Evolutionary conservation across 2,113 vertebrate genomes (phyloP).

Genomic region (Rhineura floridana): DNA sequence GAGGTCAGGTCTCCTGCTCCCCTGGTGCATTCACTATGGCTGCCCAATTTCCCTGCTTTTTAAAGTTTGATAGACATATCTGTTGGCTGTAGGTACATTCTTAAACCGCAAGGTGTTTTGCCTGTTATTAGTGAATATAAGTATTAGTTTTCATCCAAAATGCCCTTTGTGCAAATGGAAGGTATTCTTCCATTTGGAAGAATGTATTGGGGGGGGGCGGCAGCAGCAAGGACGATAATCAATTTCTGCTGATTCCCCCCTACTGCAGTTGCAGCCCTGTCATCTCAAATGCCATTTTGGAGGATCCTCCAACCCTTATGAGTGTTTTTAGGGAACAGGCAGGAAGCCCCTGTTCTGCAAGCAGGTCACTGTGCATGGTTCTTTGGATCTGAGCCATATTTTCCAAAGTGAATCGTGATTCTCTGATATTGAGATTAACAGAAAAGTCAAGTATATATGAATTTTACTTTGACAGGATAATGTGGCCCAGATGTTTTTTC

Average conservation of each 20-base stretch:
- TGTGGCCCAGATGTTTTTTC: background rate
- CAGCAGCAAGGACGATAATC: background rate
- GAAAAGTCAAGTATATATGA: background rate
- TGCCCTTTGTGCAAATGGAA: background rate
- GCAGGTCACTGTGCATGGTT: too few relatives aligned
- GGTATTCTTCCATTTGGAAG: background rate
- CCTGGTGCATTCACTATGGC: too few relatives aligned
- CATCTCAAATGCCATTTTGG: background rate
- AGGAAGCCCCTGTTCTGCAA: background rate
- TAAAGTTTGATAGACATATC: too few relatives aligned
- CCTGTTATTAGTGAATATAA: too few relatives aligned
- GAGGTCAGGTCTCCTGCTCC: too few relatives aligned
- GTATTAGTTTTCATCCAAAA: background rate
- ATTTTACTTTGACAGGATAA: slow-evolving; percentile 9
- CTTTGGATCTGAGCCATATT: background rate
- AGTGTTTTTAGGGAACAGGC: background rate
- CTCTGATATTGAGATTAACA: background rate
- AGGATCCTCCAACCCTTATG: background rate
- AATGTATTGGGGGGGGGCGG: too few relatives aligned
- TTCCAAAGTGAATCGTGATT: background rate
- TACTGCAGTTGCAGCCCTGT: background rate
- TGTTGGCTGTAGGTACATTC: too few relatives aligned
- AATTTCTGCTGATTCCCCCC: background rate
- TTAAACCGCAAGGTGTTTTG: too few relatives aligned
- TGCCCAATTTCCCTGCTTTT: too few relatives aligned